Percentiles rank a stretch among this genome's conserved stretches.
Conservation (phyloP, 2,113 vertebrate species). For the Sus scrofa region DNA sequence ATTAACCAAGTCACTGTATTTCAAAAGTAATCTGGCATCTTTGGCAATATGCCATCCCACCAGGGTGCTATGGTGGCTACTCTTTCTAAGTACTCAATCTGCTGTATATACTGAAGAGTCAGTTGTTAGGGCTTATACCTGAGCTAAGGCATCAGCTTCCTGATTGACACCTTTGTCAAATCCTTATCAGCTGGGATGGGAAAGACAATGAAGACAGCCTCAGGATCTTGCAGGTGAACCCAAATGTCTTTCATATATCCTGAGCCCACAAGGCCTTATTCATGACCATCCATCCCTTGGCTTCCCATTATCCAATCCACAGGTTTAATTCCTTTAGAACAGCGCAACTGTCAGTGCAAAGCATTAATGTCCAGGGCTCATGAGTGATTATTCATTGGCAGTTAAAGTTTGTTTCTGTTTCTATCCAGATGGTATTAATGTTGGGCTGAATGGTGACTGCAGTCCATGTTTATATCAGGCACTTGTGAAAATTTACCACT, state of each 20-base stretch:
- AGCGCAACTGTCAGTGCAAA: no score
- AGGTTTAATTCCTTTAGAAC: not conserved
- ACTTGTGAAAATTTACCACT: no score
- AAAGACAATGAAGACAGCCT: not conserved
- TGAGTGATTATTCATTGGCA: not conserved
- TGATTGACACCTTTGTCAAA: not conserved
- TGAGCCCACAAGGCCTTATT: not conserved
- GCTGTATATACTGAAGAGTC: not conserved
- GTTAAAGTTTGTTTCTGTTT: not conserved
- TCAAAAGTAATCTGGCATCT: not conserved
- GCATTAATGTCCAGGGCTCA: not conserved
- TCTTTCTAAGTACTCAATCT: not conserved
- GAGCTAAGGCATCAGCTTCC: not conserved
- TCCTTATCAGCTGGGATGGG: not conserved
- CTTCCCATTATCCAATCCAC: not conserved
- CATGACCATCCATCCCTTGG: not conserved
- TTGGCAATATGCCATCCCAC: not conserved
- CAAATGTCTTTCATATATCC: not conserved
- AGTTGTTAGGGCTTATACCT: not conserved
- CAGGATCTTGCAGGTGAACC: not conserved
- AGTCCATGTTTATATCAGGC: no score
- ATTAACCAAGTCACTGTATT: not conserved
- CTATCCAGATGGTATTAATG: not conserved
- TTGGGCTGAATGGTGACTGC: not conserved
- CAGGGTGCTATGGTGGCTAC: no score